Evolutionary conservation across 1,140 invertebrate species (phyloP).

Genomic region (Drosophila hydei): DNA sequence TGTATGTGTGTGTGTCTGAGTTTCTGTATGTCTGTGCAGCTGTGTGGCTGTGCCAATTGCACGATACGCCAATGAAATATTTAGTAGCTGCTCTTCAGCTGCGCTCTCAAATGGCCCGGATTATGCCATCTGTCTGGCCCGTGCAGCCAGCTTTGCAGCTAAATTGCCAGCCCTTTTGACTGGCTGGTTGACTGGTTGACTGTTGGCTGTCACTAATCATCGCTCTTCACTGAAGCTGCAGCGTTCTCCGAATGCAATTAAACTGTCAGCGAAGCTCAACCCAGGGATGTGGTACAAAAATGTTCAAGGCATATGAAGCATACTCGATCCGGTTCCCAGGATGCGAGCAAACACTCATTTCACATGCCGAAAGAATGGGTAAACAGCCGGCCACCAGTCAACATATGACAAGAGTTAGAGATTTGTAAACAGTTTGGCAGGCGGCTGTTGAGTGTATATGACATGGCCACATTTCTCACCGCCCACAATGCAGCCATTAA

Average conservation of each 20-base stretch:
- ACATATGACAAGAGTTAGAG: slow-evolving; percentile 48
- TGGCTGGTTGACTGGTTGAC: background rate
- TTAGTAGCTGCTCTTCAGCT: slow-evolving; percentile 56
- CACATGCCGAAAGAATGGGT: slow-evolving; percentile 49
- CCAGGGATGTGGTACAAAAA: slow-evolving; percentile 44
- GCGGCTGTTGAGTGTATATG: slow-evolving; percentile 21
- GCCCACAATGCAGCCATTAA: slow-evolving; percentile 54
- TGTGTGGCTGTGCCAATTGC: slow-evolving; percentile 29
- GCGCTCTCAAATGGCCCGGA: slow-evolving; percentile 45
- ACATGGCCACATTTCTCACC: slow-evolving; percentile 38
- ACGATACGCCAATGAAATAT: slow-evolving; percentile 62
- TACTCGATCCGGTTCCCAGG: background rate
- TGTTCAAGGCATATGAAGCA: slow-evolving; percentile 28
- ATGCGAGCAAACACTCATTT: slow-evolving; percentile 64
- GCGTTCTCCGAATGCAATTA: slow-evolving; percentile 71
- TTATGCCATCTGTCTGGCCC: slow-evolving; percentile 52
- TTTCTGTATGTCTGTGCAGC: slow-evolving; percentile 14
- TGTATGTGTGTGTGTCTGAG: slow-evolving; percentile 16
- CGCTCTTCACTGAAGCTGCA: slow-evolving; percentile 26
- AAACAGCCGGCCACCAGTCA: slow-evolving; percentile 7
- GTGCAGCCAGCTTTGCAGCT: slow-evolving; percentile 9
- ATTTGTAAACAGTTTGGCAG: slow-evolving; percentile 38
- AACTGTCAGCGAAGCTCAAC: slow-evolving; percentile 61
- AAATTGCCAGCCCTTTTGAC: slow-evolving; percentile 20
- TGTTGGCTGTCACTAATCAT: slow-evolving; percentile 18